A percentile compares a stretch with the other conserved stretches of the same genome.
phyloP scores from a whole-genome alignment of 2,113 vertebrate genomes.

The Struthidea cinerea region DNA sequence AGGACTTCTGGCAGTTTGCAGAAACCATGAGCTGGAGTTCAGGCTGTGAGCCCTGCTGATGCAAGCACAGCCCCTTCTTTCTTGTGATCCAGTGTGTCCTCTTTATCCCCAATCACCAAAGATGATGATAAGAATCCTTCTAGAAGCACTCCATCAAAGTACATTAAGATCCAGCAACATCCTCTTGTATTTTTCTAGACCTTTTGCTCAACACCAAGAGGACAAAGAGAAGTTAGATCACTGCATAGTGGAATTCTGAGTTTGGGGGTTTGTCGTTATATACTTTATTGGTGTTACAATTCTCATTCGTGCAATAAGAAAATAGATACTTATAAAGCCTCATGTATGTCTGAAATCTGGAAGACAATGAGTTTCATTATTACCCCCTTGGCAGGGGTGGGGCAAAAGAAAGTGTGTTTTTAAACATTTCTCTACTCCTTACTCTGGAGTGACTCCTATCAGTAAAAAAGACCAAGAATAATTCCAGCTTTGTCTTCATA shows the following conservation, averaged over 20 bases:
- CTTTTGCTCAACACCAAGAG: background rate
- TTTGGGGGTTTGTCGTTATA: background rate
- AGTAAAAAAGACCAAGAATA: background rate
- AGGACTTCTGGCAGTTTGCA: background rate
- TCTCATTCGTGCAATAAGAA: background rate
- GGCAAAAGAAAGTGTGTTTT: background rate
- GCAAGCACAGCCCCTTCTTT: background rate
- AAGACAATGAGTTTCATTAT: background rate
- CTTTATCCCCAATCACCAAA: background rate
- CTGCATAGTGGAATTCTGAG: background rate
- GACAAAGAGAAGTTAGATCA: background rate
- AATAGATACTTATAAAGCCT: background rate
- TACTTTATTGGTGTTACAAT: background rate
- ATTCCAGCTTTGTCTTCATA: background rate
- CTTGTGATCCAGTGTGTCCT: background rate
- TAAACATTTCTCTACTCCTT: background rate
- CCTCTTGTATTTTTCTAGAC: background rate
- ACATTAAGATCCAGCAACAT: background rate
- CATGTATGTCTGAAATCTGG: background rate
- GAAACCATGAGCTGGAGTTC: background rate
- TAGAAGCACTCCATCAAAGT: background rate
- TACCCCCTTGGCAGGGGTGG: accelerated
- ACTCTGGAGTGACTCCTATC: background rate
- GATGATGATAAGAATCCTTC: background rate
- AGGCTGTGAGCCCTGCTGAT: background rate